Evolutionary conservation across 2,888 invertebrate genomes (phyloP).

Genomic region (Agrotis segetum): DNA sequence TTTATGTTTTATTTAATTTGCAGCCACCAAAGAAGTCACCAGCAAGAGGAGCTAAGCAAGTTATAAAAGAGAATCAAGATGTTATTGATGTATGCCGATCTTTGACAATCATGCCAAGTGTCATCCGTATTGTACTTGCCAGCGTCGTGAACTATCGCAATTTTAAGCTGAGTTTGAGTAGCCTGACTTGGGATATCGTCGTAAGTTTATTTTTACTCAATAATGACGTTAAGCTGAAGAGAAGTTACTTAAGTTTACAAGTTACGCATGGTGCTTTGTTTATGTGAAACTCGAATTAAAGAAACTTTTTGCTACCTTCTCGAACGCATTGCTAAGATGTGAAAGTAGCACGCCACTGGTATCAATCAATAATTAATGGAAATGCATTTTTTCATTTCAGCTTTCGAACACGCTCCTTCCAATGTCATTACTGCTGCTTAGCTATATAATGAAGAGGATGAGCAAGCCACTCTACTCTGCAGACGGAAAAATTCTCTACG

Average conservation of each 20-base stretch:
- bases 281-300: too few species aligned
- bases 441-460: not conserved
- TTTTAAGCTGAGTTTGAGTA: not conserved
- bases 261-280: too few species aligned
- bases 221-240: too few species aligned
- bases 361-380: too few species aligned
- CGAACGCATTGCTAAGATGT: too few species aligned
- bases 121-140: not conserved
- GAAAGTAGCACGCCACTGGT: too few species aligned
- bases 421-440: not conserved
- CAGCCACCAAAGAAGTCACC: not conserved
- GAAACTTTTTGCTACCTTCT: too few species aligned
- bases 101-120: not conserved
- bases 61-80: not conserved
- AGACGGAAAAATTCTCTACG: not conserved
- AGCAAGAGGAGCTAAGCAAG: not conserved
- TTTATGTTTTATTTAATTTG: too few species aligned
- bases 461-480: not conserved
- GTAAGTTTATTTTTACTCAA: not conserved
- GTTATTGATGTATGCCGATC: not conserved
- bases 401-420: not conserved
- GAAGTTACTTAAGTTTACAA: too few species aligned
- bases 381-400: slow-evolving; percentile 1
- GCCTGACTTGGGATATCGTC: not conserved
- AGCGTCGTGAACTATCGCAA: not conserved